phyloP scores from a whole-genome alignment of 2,888 invertebrate species.

The Ormia ochracea region DNA sequence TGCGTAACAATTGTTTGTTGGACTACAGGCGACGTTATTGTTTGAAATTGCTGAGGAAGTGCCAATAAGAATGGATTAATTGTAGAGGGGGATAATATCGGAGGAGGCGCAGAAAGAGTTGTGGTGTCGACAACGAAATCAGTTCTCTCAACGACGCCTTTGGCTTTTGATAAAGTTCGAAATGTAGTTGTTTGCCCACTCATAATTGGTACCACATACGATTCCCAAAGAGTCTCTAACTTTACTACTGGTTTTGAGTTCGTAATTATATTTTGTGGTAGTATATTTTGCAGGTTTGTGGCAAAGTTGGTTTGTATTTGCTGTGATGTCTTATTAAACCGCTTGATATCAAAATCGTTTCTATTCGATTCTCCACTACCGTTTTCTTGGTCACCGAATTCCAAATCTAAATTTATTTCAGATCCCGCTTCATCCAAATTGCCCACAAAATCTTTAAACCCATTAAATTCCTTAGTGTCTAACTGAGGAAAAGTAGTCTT shows the following conservation, averaged over 20 bases:
- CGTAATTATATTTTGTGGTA: conserved; percentile 84
- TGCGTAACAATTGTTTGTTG: conserved; percentile 87
- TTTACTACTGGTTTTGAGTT: conserved; percentile 87
- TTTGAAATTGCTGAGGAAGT: conserved; percentile 82
- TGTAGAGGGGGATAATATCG: conserved; percentile 52
- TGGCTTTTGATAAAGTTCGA: conserved; percentile 87
- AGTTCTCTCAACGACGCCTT: conserved; percentile 87
- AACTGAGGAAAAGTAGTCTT: conserved; percentile 89
- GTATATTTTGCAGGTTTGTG: conserved; percentile 69
- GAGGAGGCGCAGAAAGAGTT: conserved; percentile 69
- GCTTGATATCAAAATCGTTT: conserved; percentile 17
- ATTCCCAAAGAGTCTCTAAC: conserved; percentile 88
- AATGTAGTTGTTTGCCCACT: conserved; percentile 86
- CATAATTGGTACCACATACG: conserved; percentile 87
- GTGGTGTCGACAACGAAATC: conserved; percentile 87
- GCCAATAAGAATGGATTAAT: conserved; percentile 78
- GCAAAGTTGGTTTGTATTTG: background rate
- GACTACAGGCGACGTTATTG: conserved; percentile 88
- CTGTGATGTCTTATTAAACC: conserved; percentile 28
- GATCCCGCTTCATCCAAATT: conserved; percentile 92
- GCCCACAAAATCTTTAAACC: conserved; percentile 91
- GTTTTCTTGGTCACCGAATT: conserved; percentile 85
- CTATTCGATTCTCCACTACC: conserved; percentile 70
- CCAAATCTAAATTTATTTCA: conserved; percentile 89
- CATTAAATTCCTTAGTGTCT: conserved; percentile 91